phyloP scores from a whole-genome alignment of 2,888 invertebrate species.

The Bellardia pandia region DNA sequence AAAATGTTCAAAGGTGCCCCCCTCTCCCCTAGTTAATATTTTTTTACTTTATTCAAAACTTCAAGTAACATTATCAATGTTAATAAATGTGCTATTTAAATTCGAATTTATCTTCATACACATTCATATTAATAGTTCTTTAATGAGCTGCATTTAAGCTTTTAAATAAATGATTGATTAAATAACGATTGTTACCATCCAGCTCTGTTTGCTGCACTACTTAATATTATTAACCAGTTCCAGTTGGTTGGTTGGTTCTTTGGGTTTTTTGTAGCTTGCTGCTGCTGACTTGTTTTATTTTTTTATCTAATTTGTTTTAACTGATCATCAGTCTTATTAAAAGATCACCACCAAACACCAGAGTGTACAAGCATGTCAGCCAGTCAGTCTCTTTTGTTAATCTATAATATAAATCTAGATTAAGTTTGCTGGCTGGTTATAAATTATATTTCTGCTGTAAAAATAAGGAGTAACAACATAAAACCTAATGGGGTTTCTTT shows the following conservation, averaged over 20 bases:
- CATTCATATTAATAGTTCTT: too few species aligned
- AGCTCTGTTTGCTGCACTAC: not conserved
- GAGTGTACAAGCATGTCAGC: slow-evolving; percentile 28
- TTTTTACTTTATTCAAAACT: too few species aligned
- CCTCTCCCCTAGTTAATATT: too few species aligned
- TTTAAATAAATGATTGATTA: too few species aligned
- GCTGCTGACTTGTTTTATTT: not conserved
- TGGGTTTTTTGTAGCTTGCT: not conserved
- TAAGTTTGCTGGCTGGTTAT: slow-evolving; percentile 66
- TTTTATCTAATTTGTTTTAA: slow-evolving; percentile 42
- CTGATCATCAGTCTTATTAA: slow-evolving; percentile 64
- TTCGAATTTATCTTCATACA: too few species aligned
- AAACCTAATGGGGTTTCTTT: slow-evolving; percentile 54
- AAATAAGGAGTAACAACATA: slow-evolving; percentile 44
- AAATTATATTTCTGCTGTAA: slow-evolving; percentile 57
- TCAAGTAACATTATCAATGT: too few species aligned
- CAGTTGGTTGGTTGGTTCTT: not conserved
- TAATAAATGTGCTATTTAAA: too few species aligned
- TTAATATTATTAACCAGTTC: not conserved
- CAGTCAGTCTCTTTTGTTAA: slow-evolving; percentile 58
- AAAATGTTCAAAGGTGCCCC: too few species aligned
- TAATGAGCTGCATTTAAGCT: too few species aligned
- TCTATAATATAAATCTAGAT: slow-evolving; percentile 72
- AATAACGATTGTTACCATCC: not conserved
- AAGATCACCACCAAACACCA: slow-evolving; percentile 54